Evolutionary conservation across 2,113 vertebrate species (phyloP), one percentile per base, ranked within the genome.

Genomic region (Vanacampus margaritifer): DNA sequence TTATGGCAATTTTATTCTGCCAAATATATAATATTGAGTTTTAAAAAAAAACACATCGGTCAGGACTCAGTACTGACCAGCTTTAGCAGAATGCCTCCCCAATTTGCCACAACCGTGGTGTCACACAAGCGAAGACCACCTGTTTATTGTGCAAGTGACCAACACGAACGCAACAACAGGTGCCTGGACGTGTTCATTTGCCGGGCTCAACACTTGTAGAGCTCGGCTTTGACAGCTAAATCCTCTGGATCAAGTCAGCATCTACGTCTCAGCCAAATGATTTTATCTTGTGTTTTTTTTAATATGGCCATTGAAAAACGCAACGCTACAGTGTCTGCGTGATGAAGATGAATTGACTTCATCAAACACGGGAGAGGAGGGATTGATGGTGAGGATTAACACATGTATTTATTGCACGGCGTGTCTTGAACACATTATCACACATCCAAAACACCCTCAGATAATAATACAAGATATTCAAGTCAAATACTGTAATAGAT

Each of bases 111-210:
- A 9, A 61, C 53, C 67, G 64, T 71, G 12, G 5, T 60, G 70
- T 50, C 63, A 71, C 62, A 69, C 46, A 10, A 8, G 48, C 45
- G 8, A 24, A 6, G 63, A 68, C 51, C 87, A 89, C 89, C 85
- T 86, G 89, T 84, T 87, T 63, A 85, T 89, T 91, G 84, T 90
- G 71, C 66, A 61, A 76, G 78, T 65, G 68, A 50, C 74, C 69
- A 66, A 67, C 45, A 53, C 72, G 50, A 61, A 68, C 14, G 64
- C 48, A 50, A 36, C 56, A 84, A 82, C 87, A 90, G 87, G 80
- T 88, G 87, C 72, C 67, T 65, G 41, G 73, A 78, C 12, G 81
- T 87, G 87, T 78, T 84, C 81, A 87, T 86, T 78, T 88, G 67
- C 72, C 45, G 43, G 79, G 73, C 83, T 89, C 85, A 86, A 80